Conservation (phyloP, 2,888 invertebrate genomes). For the Caprella mutica region DNA sequence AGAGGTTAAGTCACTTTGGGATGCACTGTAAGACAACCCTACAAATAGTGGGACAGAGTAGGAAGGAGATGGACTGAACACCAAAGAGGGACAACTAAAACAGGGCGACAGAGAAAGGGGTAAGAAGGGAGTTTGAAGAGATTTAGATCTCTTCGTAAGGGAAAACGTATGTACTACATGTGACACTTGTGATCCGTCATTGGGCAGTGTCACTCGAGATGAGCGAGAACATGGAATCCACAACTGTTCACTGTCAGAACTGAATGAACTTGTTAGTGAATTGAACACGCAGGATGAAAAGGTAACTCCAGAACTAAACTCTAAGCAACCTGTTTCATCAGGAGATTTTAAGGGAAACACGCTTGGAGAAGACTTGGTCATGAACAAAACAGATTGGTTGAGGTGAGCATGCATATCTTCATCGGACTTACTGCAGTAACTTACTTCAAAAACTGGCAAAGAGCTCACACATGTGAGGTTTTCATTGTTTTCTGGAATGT, state of each 20-base stretch:
- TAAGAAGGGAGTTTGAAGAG: slow-evolving; percentile 11
- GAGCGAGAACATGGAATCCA: slow-evolving; percentile 15
- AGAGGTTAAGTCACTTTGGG: slow-evolving; percentile 6
- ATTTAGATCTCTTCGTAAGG: neutral
- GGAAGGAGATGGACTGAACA: slow-evolving; percentile 6
- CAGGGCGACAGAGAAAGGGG: slow-evolving; percentile 8
- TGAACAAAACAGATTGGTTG: too few species aligned
- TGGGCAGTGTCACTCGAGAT: neutral
- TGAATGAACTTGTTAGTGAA: slow-evolving; percentile 5
- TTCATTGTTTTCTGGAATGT: too few species aligned
- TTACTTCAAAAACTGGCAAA: too few species aligned
- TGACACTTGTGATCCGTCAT: neutral
- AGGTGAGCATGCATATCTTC: too few species aligned
- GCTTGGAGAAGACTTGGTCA: too few species aligned
- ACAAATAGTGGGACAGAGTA: slow-evolving; percentile 12
- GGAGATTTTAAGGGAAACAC: too few species aligned
- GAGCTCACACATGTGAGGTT: too few species aligned
- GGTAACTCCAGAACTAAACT: neutral
- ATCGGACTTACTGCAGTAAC: too few species aligned
- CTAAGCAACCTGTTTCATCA: neutral
- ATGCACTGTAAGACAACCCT: slow-evolving; percentile 6
- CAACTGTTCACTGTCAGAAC: slow-evolving; percentile 22
- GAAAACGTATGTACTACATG: neutral
- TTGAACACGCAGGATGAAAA: slow-evolving; percentile 1
- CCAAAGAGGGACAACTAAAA: slow-evolving; percentile 5